These are phyloP conservation scores for Odocoileus virginianus DNA, from an alignment of 2,113 vertebrate species.

Conservation along the genomic window DNA sequence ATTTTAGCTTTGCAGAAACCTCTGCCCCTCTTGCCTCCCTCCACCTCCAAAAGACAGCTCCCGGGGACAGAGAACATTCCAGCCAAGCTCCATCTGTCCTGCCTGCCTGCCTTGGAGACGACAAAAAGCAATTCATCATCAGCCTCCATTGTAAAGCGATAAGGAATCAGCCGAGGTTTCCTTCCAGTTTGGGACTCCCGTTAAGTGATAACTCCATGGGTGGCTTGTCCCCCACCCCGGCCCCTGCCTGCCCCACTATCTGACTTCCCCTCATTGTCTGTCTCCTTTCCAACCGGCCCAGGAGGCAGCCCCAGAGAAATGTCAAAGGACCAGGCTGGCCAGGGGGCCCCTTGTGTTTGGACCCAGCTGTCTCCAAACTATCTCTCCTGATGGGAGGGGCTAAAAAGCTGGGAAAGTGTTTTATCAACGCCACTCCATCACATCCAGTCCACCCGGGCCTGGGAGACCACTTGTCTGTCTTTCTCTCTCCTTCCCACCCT, in stretches of 20 bases:
- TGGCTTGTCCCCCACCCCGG: slow-evolving; percentile 75
- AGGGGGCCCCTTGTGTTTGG: slow-evolving; percentile 29
- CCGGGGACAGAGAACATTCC: neutral
- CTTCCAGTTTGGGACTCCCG: slow-evolving; percentile 83
- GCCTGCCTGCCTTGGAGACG: neutral
- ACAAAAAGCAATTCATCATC: slow-evolving; percentile 77
- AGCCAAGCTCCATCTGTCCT: neutral
- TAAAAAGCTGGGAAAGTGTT: slow-evolving; percentile 72
- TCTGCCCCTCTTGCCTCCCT: slow-evolving; percentile 28
- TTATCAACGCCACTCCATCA: slow-evolving; percentile 79
- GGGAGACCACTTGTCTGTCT: slow-evolving; percentile 52
- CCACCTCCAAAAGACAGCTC: neutral
- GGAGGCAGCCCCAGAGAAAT: slow-evolving; percentile 37
- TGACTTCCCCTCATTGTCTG: slow-evolving; percentile 86
- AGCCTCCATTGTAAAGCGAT: slow-evolving; percentile 63
- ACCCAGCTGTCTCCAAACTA: slow-evolving; percentile 72
- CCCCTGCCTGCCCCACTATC: slow-evolving; percentile 74
- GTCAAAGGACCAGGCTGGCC: slow-evolving; percentile 22
- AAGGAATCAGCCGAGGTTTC: slow-evolving; percentile 79
- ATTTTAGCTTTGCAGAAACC: neutral
- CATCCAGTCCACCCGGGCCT: slow-evolving; percentile 49
- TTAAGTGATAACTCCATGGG: slow-evolving; percentile 81
- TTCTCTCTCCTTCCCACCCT: neutral
- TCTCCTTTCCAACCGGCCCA: slow-evolving; percentile 65
- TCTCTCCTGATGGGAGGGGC: slow-evolving; percentile 70